Evolutionary conservation across 2,113 vertebrate species (phyloP).

Genomic region (Carassius gibelio): DNA sequence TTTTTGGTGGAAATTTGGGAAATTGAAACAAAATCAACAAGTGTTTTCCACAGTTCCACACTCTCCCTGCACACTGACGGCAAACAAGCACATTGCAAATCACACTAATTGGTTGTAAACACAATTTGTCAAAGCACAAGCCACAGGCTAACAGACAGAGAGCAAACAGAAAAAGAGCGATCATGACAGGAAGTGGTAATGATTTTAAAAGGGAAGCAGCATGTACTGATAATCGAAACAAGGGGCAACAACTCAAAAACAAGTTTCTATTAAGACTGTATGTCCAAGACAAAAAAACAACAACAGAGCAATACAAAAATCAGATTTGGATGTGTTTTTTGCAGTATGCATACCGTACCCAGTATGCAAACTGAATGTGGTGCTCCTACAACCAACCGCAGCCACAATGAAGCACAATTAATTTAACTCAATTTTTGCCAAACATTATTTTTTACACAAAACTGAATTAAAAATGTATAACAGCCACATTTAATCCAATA

Average conservation of each 20-base stretch:
- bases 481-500: neutral
- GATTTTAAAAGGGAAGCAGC: neutral
- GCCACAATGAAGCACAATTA: too few species aligned
- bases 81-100: slow-evolving; percentile 31
- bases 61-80: neutral
- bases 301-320: neutral
- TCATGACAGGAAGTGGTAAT: slow-evolving; percentile 23
- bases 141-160: neutral
- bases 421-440: neutral
- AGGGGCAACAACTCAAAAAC: neutral
- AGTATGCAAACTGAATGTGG: neutral
- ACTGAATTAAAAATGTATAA: neutral
- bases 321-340: neutral
- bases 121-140: slow-evolving; percentile 26
- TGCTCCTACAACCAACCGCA: neutral
- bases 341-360: too few species aligned
- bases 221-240: too few species aligned
- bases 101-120: slow-evolving; percentile 43
- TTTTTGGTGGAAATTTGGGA: neutral
- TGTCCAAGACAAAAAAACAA: neutral
- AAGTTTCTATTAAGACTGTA: slow-evolving; percentile 1
- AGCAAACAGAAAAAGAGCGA: neutral
- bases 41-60: neutral
- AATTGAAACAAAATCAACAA: slow-evolving; percentile 37
- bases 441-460: neutral